Conservation (phyloP, 2,113 vertebrate genomes). For the Rallus limicola region DNA sequence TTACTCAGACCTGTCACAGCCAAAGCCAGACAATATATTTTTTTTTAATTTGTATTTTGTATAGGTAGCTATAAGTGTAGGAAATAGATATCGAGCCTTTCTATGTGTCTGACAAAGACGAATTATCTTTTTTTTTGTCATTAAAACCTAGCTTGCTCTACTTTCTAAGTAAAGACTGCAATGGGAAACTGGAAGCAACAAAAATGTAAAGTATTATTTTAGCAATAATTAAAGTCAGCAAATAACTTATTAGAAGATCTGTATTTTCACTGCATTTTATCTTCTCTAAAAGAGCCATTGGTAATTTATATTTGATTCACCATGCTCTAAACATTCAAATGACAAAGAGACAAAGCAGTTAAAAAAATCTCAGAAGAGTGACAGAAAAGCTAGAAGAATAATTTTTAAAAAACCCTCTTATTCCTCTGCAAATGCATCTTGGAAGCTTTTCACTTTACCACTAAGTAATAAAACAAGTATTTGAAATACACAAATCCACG, state of each 20-base stretch:
- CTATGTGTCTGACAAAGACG: background rate
- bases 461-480: constrained; percentile 7
- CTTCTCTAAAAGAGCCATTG: background rate
- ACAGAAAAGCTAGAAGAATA: constrained; percentile 18
- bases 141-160: background rate
- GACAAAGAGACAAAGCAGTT: constrained; percentile 52
- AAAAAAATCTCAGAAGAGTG: constrained; percentile 39
- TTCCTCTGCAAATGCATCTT: constrained; percentile 1
- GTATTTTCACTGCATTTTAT: constrained; percentile 16
- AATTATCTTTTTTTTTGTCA: background rate
- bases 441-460: constrained; percentile 8
- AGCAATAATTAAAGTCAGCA: constrained; percentile 20
- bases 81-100: background rate
- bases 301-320: constrained; percentile 50
- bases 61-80: background rate
- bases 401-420: background rate
- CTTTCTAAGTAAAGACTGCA: background rate
- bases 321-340: constrained; percentile 19
- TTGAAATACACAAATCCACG: background rate
- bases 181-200: background rate
- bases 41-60: background rate
- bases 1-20: background rate
- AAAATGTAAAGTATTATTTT: background rate
- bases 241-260: constrained; percentile 37
- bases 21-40: background rate